A percentile compares a stretch with the other conserved stretches of the same genome.
phyloP scores from a whole-genome alignment of 2,888 invertebrate genomes.

The Pandemis corylana region DNA sequence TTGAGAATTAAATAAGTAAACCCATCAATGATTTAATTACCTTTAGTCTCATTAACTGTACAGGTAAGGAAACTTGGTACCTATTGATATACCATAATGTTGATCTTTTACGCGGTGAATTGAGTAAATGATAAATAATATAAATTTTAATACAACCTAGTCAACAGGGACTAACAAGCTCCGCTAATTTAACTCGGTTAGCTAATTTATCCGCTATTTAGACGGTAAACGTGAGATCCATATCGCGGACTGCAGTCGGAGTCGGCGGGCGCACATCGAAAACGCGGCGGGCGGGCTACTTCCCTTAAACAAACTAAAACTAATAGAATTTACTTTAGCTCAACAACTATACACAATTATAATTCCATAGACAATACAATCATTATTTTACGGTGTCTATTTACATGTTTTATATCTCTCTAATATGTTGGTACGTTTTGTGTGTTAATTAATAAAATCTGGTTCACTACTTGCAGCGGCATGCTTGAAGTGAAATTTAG shows the following conservation, averaged over 20 bases:
- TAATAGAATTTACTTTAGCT: slow-evolving; percentile 46
- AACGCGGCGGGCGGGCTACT: slow-evolving; percentile 70
- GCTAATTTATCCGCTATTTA: slow-evolving; percentile 82
- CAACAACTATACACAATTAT: neutral
- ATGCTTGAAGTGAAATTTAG: no score
- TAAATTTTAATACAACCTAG: slow-evolving; percentile 24
- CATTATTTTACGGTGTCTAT: no score
- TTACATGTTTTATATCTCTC: no score
- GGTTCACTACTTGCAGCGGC: no score
- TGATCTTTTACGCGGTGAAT: neutral
- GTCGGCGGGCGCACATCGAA: slow-evolving; percentile 66
- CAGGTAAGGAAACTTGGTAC: no score
- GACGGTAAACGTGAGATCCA: slow-evolving; percentile 81
- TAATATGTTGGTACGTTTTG: no score
- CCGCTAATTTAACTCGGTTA: slow-evolving; percentile 75
- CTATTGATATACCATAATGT: no score
- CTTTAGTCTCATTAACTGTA: no score
- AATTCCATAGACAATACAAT: neutral
- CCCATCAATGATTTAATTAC: no score
- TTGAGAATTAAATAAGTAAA: no score
- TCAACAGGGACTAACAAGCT: slow-evolving; percentile 53
- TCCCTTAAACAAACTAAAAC: slow-evolving; percentile 48
- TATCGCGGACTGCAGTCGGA: slow-evolving; percentile 74
- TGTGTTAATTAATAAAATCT: no score
- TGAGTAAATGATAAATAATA: neutral